Conservation (phyloP, 2,888 invertebrate genomes). For the Trachelus tabidus region DNA sequence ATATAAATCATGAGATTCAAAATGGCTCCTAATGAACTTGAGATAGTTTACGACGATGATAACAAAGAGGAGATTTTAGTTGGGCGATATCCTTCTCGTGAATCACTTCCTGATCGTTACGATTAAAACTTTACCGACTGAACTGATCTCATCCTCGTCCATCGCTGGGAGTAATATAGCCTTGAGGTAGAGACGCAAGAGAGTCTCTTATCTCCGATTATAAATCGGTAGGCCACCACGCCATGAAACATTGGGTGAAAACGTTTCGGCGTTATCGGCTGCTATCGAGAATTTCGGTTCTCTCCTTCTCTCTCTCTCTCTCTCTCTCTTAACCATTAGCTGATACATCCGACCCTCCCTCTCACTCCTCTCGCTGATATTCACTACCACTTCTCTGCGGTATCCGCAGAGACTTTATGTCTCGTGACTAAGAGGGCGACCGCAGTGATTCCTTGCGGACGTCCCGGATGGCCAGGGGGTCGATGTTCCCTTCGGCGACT, state of each 20-base stretch:
- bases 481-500: not conserved
- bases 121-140: not conserved
- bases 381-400: not conserved
- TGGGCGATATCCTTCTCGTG: not conserved
- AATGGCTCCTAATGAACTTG: not conserved
- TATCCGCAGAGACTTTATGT: not conserved
- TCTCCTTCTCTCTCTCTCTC: not conserved
- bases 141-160: not conserved
- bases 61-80: not conserved
- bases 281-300: not conserved
- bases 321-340: not conserved
- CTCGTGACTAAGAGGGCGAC: not conserved
- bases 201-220: not conserved
- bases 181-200: not conserved
- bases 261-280: not conserved
- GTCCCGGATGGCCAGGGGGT: not conserved
- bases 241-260: not conserved
- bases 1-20: not conserved
- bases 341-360: not conserved
- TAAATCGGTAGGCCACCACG: not conserved
- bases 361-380: not conserved
- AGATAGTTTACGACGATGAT: not conserved
- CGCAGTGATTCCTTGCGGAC: not conserved
- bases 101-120: not conserved
- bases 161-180: not conserved